Percentiles rank a stretch among this genome's conserved stretches.
Evolutionary conservation across 1,140 invertebrate species (phyloP).

Genomic region (Drosophila kanapiae): DNA sequence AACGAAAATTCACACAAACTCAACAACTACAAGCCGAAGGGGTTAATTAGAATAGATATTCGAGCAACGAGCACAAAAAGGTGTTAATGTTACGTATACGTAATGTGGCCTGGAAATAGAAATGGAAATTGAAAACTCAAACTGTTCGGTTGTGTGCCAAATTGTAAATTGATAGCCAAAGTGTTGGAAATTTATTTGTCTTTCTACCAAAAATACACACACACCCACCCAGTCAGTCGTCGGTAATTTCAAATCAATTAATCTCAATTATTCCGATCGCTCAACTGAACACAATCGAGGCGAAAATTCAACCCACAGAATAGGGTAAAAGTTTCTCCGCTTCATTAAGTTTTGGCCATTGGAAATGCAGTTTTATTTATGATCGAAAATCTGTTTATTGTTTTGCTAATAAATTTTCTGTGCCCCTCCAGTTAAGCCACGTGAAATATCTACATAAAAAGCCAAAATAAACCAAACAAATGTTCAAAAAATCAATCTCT

Average conservation of each 20-base stretch:
- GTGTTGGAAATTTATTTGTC: conserved; percentile 34
- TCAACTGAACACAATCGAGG: conserved; percentile 43
- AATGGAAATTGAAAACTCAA: conserved; percentile 44
- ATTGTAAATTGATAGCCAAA: conserved; percentile 53
- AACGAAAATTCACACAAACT: conserved; percentile 29
- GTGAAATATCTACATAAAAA: conserved; percentile 40
- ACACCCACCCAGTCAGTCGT: conserved; percentile 1
- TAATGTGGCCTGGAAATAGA: conserved; percentile 47
- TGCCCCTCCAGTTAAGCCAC: conserved; percentile 18
- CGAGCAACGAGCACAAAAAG: conserved; percentile 29
- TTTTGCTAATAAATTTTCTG: conserved; percentile 48
- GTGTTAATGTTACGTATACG: conserved; percentile 70
- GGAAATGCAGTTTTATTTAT: conserved; percentile 31
- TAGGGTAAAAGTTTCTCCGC: conserved; percentile 16
- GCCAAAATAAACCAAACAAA: conserved; percentile 32
- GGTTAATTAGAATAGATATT: conserved; percentile 22
- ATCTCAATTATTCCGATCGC: conserved; percentile 58
- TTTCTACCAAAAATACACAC: neutral
- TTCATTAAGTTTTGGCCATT: conserved; percentile 35
- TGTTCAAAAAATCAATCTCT: conserved; percentile 2
- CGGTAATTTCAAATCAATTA: conserved; percentile 57
- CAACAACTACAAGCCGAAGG: neutral
- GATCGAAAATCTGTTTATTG: conserved; percentile 33
- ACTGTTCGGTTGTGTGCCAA: conserved; percentile 12
- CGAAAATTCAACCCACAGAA: conserved; percentile 19